Evolutionary conservation across 2,113 vertebrate species (phyloP).

Genomic region (Scopus umbretta): DNA sequence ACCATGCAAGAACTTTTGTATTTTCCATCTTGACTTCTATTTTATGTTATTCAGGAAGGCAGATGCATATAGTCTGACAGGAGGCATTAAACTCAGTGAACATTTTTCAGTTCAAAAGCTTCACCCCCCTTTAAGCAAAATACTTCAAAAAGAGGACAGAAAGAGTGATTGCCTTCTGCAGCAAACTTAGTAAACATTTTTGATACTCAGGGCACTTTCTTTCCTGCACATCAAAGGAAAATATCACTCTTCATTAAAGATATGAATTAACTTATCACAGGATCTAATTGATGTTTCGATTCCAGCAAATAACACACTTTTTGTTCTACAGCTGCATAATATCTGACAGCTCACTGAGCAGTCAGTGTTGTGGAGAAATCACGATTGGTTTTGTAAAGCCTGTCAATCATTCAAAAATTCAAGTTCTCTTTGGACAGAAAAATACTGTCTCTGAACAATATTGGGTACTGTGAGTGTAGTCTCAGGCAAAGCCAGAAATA

Average conservation of each 20-base stretch:
- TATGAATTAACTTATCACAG: conserved; percentile 25
- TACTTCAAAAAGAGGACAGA: conserved; percentile 13
- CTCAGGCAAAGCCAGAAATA: not conserved
- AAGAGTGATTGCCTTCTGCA: not conserved
- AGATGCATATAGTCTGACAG: conserved; percentile 37
- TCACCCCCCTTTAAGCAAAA: not conserved
- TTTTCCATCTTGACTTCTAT: conserved; percentile 35
- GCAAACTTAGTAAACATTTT: not conserved
- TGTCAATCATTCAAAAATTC: conserved; percentile 24
- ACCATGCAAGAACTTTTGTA: not conserved
- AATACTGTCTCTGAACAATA: not conserved
- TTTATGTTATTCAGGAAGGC: conserved; percentile 3
- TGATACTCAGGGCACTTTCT: not conserved
- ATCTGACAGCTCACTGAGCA: conserved; percentile 1
- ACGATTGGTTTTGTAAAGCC: not conserved
- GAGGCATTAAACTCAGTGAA: conserved; percentile 41
- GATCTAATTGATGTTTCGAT: conserved; percentile 17
- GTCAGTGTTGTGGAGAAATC: conserved; percentile 4
- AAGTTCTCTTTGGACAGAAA: not conserved
- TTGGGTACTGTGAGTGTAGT: not conserved
- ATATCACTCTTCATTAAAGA: conserved; percentile 10
- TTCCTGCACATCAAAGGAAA: conserved; percentile 16
- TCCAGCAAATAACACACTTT: conserved; percentile 21
- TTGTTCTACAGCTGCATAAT: not conserved
- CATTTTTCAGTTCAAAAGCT: conserved; percentile 35